Conservation (phyloP, 2,888 invertebrate species). For the Allolobophora icterica region DNA sequence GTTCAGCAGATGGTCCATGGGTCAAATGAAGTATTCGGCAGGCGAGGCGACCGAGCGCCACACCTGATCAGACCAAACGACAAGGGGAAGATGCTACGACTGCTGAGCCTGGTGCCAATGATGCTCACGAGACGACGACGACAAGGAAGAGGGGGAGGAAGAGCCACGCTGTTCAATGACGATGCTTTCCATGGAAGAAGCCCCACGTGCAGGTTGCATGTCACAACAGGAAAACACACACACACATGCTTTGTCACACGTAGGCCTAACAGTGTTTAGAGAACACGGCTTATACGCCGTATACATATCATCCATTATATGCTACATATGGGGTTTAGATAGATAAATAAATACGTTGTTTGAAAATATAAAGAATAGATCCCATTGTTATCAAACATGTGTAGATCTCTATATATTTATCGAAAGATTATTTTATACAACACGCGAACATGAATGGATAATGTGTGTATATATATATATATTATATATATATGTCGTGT, state of each 20-base stretch:
- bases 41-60: not conserved
- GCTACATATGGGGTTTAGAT: not conserved
- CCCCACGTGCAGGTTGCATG: not conserved
- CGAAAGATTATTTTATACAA: not conserved
- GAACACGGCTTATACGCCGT: not conserved
- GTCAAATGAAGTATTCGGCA: slow-evolving; percentile 14
- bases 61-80: not conserved
- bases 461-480: too few species aligned
- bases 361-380: not conserved
- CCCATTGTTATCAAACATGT: not conserved
- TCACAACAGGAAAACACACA: not conserved
- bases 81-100: not conserved
- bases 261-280: too few species aligned
- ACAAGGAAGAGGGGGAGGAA: not conserved
- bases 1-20: slow-evolving; percentile 7
- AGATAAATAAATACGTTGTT: too few species aligned
- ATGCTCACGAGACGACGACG: not conserved
- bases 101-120: not conserved
- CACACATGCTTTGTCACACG: not conserved
- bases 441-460: not conserved
- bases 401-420: not conserved
- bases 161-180: too few species aligned
- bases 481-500: too few species aligned
- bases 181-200: not conserved
- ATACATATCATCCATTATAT: not conserved